A percentile compares a stretch with the other conserved stretches of the same genome.
Evolutionary conservation across 1,140 invertebrate genomes (phyloP).

Genomic region (Dendrolimus punctatus): DNA sequence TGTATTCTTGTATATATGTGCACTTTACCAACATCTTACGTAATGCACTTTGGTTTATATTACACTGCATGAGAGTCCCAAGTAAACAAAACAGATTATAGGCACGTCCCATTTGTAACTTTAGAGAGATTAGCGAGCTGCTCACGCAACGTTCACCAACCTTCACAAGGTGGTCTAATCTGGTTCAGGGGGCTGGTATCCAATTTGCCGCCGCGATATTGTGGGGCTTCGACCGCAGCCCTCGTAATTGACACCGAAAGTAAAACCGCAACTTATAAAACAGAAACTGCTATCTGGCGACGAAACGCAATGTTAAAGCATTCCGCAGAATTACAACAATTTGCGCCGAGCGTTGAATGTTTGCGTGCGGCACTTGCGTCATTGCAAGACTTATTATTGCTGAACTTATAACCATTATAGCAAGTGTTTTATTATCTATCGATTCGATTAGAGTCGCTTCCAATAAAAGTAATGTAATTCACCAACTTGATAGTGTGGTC

Average conservation of each 20-base stretch:
- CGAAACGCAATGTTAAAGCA: conserved; percentile 25
- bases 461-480: conserved; percentile 64
- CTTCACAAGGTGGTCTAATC: conserved; percentile 51
- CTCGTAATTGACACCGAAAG: conserved; percentile 56
- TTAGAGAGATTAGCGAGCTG: conserved; percentile 28
- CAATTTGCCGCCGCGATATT: conserved; percentile 47
- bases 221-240: conserved; percentile 56
- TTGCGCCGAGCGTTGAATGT: conserved; percentile 18
- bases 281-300: conserved; percentile 35
- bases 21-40: conserved; percentile 9
- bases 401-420: conserved; percentile 36
- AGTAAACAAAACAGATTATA: conserved; percentile 12
- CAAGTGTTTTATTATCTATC: conserved; percentile 52
- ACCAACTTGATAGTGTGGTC: conserved; percentile 43
- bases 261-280: conserved; percentile 36
- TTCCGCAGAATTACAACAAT: conserved; percentile 36
- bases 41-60: conserved; percentile 22
- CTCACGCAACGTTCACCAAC: conserved; percentile 38
- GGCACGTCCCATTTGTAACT: conserved; percentile 38
- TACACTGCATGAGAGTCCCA: conserved; percentile 7
- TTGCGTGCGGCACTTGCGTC: conserved; percentile 7
- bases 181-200: conserved; percentile 49
- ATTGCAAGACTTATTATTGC: too few relatives aligned
- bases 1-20: conserved; percentile 30
- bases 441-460: conserved; percentile 22